Percentiles rank a stretch among this genome's conserved stretches.
Evolutionary conservation across 1,140 invertebrate species (phyloP).

Genomic region (Drosophila oshimai): DNA sequence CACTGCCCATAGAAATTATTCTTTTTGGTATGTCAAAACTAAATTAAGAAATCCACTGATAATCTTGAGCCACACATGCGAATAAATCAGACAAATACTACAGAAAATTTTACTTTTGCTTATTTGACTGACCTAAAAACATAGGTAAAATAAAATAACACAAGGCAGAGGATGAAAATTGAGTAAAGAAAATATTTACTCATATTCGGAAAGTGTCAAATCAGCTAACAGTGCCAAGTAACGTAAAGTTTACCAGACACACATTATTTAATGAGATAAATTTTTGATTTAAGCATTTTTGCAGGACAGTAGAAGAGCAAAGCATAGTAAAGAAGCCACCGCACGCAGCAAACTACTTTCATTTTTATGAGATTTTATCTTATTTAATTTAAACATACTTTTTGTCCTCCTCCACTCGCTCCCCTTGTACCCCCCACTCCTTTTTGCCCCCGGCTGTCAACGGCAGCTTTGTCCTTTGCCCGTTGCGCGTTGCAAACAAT

Average conservation of each 20-base stretch:
- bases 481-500: conserved; percentile 49
- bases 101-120: conserved; percentile 4
- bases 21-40: conserved; percentile 14
- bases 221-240: background rate
- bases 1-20: background rate
- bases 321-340: background rate
- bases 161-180: conserved; percentile 1
- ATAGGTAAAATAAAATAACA: background rate
- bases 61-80: background rate
- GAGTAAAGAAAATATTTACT: conserved; percentile 39
- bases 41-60: conserved; percentile 21
- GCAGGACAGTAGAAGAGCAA: background rate
- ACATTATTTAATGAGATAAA: conserved; percentile 65
- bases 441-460: conserved; percentile 32
- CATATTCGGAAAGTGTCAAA: conserved; percentile 48
- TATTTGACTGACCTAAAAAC: no score
- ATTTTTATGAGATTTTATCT: conserved; percentile 77
- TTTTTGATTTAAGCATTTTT: conserved; percentile 63
- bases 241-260: conserved; percentile 6
- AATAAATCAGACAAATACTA: conserved; percentile 2
- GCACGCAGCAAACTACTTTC: conserved; percentile 63
- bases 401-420: conserved; percentile 29
- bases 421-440: background rate
- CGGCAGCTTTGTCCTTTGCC: conserved; percentile 41
- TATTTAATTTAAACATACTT: conserved; percentile 79